Conservation (phyloP, 2,888 invertebrate species). For the Graphium colonna region DNA sequence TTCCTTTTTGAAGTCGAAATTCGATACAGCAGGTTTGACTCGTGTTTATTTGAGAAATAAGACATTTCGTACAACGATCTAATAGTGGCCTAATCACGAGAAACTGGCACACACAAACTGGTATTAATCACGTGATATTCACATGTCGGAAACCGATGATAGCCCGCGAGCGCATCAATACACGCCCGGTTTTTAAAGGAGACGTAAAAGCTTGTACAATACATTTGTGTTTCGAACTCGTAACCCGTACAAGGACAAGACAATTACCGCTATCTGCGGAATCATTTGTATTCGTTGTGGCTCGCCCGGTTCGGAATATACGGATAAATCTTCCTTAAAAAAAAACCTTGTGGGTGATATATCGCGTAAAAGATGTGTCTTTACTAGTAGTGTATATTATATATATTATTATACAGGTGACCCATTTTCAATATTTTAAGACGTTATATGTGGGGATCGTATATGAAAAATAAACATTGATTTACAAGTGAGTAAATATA, state of each 20-base stretch:
- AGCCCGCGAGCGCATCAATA: background rate
- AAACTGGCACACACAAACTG: constrained; percentile 1
- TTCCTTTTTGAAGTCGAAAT: too few relatives aligned
- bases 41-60: background rate
- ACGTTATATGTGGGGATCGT: too few relatives aligned
- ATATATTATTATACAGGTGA: too few relatives aligned
- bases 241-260: background rate
- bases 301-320: background rate
- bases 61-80: background rate
- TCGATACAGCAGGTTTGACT: too few relatives aligned
- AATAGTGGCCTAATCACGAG: background rate
- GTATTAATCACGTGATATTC: background rate
- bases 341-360: too few relatives aligned
- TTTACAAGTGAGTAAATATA: too few relatives aligned
- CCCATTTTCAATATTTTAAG: too few relatives aligned
- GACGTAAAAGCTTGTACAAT: constrained; percentile 1
- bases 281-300: constrained; percentile 8
- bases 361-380: too few relatives aligned
- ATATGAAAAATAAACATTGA: too few relatives aligned
- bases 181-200: background rate
- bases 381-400: too few relatives aligned
- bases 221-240: background rate
- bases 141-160: background rate
- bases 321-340: background rate
- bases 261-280: constrained; percentile 21